Evolutionary conservation across 2,888 invertebrate species (phyloP), one percentile per base, ranked within the genome.

Genomic region (Eurytoma adleriae): DNA sequence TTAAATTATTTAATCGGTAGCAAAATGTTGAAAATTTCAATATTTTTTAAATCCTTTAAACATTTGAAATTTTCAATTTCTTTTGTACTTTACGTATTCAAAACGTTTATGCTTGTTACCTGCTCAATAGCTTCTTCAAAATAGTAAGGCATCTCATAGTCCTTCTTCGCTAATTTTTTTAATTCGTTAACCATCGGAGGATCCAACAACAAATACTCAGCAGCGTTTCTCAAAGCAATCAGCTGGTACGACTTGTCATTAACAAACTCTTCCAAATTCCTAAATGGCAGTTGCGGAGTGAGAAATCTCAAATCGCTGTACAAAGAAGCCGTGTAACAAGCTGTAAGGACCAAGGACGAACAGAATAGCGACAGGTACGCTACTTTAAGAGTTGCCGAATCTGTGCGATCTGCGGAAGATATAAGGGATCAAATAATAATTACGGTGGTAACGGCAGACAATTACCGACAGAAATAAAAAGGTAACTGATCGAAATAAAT

Each of bases 321-420:
- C 7, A 80, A 59, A 20, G 66, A 80, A 14, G 71, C 80, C 14
- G 80, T 70, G 52, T 76, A 80, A 66, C 50, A 18, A 3, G 66
- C 57, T 12, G 40, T 48, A 30, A 80, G 18, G 24, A 76, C 59
- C 1, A 76, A n/a, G 0, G 80, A 70, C 7, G 75, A 68, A 10
- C 52, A 48, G 50, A 68, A 75, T 16, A 75, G 12, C 4, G 50
- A 68, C 2, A 80, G 20, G 52, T 71, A 75, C 1, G 76, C 71
- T 3, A 76, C 24, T 71, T 57, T 80, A 1, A 68, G 18, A 16
- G 79, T 14, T 16, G 57, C n/a, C 40, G 52, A 48, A n/a, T 54
- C 7, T n/a, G 52, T 48, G 20, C 24, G 18, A 24, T 59, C 68
- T 54, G 14, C n/a, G 0, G 16, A 57, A 59, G 24, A 24, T 50